Evolutionary conservation across 2,888 invertebrate genomes (phyloP).

Genomic region (Acleris literana): DNA sequence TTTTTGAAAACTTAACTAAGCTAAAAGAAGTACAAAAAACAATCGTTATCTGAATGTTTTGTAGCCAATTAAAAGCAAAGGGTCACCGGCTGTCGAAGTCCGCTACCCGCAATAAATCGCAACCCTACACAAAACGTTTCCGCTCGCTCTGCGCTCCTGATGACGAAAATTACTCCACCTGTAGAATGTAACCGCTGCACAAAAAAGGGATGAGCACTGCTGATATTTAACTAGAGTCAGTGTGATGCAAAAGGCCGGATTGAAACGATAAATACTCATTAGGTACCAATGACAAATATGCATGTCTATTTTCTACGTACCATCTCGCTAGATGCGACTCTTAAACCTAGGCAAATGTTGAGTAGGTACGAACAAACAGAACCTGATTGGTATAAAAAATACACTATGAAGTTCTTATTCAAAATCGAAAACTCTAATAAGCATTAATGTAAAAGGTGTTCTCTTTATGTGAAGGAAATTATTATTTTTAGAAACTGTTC

Average conservation of each 20-base stretch:
- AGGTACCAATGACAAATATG: too few species aligned
- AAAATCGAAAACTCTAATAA: not conserved
- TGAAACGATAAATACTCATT: too few species aligned
- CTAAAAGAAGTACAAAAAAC: constrained; percentile 35
- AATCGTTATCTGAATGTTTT: constrained; percentile 77
- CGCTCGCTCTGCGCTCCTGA: constrained; percentile 49
- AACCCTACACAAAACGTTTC: constrained; percentile 75
- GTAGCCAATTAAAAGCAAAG: constrained; percentile 80
- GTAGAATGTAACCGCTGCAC: not conserved
- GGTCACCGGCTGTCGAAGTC: constrained; percentile 66
- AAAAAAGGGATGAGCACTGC: not conserved
- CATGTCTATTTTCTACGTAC: too few species aligned
- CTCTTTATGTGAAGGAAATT: not conserved
- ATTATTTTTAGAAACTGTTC: constrained; percentile 1
- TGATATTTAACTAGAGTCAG: too few species aligned
- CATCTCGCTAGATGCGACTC: too few species aligned
- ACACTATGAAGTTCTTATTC: not conserved
- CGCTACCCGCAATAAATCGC: constrained; percentile 78
- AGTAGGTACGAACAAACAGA: too few species aligned
- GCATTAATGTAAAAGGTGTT: constrained; percentile 12
- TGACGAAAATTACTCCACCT: constrained; percentile 7
- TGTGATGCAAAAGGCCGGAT: too few species aligned
- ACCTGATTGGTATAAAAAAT: too few species aligned
- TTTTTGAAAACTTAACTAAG: not conserved
- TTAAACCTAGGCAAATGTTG: too few species aligned